Percentiles rank a stretch among this genome's conserved stretches.
These are phyloP conservation scores for Eurytemora carolleeae DNA, from an alignment of 1,140 invertebrate genomes.

Conservation along the genomic window DNA sequence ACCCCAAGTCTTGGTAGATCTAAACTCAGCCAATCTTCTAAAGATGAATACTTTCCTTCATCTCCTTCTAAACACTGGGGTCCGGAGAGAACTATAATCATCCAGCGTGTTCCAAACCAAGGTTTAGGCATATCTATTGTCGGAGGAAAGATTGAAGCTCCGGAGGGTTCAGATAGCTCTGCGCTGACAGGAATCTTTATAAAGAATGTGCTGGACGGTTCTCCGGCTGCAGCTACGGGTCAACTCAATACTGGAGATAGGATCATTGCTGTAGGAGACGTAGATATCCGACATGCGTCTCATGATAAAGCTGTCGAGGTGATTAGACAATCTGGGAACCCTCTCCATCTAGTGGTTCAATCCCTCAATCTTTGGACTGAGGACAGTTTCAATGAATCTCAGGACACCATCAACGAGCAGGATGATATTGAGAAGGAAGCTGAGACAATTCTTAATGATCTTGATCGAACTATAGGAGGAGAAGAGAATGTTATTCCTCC, in stretches of 20 bases:
- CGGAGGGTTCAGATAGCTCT: slow-evolving; percentile 25
- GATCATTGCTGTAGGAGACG: slow-evolving; percentile 77
- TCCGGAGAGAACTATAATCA: slow-evolving; percentile 44
- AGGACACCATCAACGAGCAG: not conserved
- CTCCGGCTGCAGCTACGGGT: slow-evolving; percentile 75
- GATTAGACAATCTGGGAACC: slow-evolving; percentile 72
- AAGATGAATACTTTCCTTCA: slow-evolving; percentile 22
- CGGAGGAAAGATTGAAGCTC: slow-evolving; percentile 61
- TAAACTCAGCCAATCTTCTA: no score
- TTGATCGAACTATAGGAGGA: not conserved
- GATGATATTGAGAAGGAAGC: not conserved
- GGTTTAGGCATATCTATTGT: slow-evolving; percentile 89
- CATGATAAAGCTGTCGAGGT: slow-evolving; percentile 81
- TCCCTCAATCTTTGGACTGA: slow-evolving; percentile 53
- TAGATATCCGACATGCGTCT: slow-evolving; percentile 66
- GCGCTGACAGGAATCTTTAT: slow-evolving; percentile 86
- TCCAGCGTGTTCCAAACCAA: slow-evolving; percentile 17
- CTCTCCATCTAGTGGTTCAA: slow-evolving; percentile 77
- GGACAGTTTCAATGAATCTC: slow-evolving; percentile 11
- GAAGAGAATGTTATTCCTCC: not conserved
- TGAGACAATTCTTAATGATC: not conserved
- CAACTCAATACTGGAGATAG: slow-evolving; percentile 74
- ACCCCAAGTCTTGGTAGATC: no score
- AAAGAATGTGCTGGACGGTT: slow-evolving; percentile 81
- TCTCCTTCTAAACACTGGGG: slow-evolving; percentile 65